Base-by-base conservation (phyloP, 2,113 vertebrate species). In the Embiotoca jacksoni region DNA sequence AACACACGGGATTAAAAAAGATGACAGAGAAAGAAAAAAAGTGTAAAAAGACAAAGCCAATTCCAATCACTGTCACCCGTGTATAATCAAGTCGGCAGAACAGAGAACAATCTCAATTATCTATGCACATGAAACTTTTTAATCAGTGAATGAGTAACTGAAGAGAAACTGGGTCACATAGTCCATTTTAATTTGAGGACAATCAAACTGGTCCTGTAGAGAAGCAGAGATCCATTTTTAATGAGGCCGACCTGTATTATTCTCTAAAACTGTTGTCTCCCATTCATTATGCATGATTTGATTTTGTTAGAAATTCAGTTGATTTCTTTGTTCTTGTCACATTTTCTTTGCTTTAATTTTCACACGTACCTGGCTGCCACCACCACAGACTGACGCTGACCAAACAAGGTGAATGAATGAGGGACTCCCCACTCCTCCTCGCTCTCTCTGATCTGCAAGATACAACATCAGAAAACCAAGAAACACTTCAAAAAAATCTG, bases 371-470 rank as follows among this genome's bases (percentile, higher is more conserved):
- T 98, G 87, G 98, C 97, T 6, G 97, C 97, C 74, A 99, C 95
- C 37, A 99, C 85, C 50, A 99, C 94, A 65, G 97, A 96, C 90
- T 98, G 97, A 1, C 95, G 96, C 87, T 96, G 96, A 72, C 96
- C 97, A 46, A 95, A 95, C 37, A 99, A 89, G 0, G 98, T 99
- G 58, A 99, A 96, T 23, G 97, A 98, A 80, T 99, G 95, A 68
- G 98, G 96, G 80, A 99, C 96, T 0, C 98, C 97, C 97, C 98
- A 99, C 83, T 99, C 98, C 0, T 97, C 97, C 82, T 99, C 97
- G 16, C 97, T 98, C 64, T 96, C 96, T 93, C 96, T 95, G 50
- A 99, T 94, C 98, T 99, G 88, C 8, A 35, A 13, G 47, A 71
- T 7, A 57, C 39, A 57, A 35, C 56, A 52, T 9, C 11, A 36